Conservation (phyloP, 2,113 vertebrate species). For the Ceyx cyanopectus region DNA sequence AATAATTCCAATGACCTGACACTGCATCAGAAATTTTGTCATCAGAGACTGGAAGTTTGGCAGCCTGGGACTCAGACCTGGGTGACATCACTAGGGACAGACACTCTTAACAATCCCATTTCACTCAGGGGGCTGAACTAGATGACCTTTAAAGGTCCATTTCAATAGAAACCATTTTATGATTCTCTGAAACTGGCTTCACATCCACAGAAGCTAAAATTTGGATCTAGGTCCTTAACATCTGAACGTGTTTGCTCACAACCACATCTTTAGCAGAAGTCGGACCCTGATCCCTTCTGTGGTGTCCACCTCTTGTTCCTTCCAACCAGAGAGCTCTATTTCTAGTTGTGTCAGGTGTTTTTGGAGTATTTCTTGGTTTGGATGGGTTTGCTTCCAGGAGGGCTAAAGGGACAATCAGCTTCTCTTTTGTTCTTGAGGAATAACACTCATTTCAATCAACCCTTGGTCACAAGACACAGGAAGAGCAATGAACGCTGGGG, state of each 20-base stretch:
- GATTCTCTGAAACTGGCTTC: neutral
- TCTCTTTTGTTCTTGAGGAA: neutral
- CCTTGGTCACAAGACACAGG: conserved; percentile 41
- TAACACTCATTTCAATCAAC: neutral
- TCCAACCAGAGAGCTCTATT: fast-evolving
- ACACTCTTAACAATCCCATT: neutral
- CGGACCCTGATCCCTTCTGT: neutral
- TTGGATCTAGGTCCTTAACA: neutral
- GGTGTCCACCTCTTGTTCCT: neutral
- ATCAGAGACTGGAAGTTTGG: neutral
- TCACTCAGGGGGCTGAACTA: too few species aligned
- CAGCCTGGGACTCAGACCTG: neutral
- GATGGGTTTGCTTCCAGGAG: neutral
- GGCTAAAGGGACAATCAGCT: neutral
- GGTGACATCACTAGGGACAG: neutral
- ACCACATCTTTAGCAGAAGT: neutral
- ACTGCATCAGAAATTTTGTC: neutral
- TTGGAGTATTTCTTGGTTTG: neutral
- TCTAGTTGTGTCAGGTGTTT: neutral
- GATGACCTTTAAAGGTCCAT: too few species aligned
- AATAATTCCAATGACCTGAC: neutral
- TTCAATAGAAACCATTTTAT: too few species aligned
- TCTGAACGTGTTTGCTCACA: neutral
- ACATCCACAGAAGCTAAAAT: neutral
- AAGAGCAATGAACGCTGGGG: conserved; percentile 70